phyloP scores from a whole-genome alignment of 23 tunicate genomes.

The Trididemnum miniatum region DNA sequence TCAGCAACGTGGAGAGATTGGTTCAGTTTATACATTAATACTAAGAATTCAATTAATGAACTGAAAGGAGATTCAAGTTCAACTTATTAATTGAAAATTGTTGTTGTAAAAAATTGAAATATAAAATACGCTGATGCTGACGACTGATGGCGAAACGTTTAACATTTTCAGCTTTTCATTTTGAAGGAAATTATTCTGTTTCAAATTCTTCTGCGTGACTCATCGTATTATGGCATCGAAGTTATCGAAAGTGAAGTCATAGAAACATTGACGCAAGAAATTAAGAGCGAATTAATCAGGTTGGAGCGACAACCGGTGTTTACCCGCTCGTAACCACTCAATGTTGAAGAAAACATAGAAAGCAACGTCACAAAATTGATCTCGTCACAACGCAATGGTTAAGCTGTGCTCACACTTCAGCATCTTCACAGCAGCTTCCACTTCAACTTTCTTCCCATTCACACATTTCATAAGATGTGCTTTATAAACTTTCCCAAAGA shows the following conservation, averaged over 20 bases:
- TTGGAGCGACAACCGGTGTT: background rate
- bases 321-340: background rate
- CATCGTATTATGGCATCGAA: too few relatives aligned
- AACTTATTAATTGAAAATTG: background rate
- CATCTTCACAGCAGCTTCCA: slow-evolving; percentile 82
- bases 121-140: too few relatives aligned
- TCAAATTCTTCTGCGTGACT: too few relatives aligned
- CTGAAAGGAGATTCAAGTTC: background rate
- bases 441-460: slow-evolving; percentile 49
- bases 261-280: background rate
- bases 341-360: too few relatives aligned
- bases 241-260: background rate
- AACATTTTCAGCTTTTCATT: too few relatives aligned
- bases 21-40: too few relatives aligned
- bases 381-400: too few relatives aligned
- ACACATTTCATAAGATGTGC: slow-evolving; percentile 45
- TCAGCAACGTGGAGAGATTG: too few relatives aligned
- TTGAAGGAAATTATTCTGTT: too few relatives aligned
- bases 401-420: slow-evolving; percentile 48
- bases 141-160: too few relatives aligned
- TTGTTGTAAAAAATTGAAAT: too few relatives aligned
- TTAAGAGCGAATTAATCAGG: background rate
- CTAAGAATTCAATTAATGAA: background rate
- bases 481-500: slow-evolving; percentile 82
- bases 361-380: too few relatives aligned